Conservation (phyloP, 2,888 invertebrate genomes). For the Anorthoa munda region DNA sequence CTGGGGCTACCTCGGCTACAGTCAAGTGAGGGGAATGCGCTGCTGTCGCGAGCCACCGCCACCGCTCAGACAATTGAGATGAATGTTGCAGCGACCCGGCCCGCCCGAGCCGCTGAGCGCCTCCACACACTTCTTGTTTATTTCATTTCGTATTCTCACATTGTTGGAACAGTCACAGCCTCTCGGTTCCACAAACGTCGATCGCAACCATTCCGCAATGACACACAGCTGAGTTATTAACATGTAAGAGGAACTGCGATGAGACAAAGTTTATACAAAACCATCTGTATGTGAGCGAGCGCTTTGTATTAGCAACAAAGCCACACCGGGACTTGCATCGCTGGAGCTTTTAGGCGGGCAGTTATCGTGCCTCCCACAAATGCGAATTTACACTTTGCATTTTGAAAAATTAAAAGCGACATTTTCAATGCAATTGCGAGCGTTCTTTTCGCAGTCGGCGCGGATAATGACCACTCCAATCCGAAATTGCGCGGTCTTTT, state of each 20-base stretch:
- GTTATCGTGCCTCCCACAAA: slow-evolving; percentile 86
- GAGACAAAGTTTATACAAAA: slow-evolving; percentile 84
- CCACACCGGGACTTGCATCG: slow-evolving; percentile 79
- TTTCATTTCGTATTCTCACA: slow-evolving; percentile 39
- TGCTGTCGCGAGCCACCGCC: slow-evolving; percentile 43
- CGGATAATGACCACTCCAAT: slow-evolving; percentile 89
- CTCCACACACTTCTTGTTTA: slow-evolving; percentile 11
- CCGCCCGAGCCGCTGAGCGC: not conserved
- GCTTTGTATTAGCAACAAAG: slow-evolving; percentile 88
- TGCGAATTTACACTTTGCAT: slow-evolving; percentile 88
- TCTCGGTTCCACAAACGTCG: slow-evolving; percentile 36
- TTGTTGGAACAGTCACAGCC: slow-evolving; percentile 8
- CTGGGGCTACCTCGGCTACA: slow-evolving; percentile 67
- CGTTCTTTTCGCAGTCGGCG: slow-evolving; percentile 86
- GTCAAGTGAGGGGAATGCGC: slow-evolving; percentile 68
- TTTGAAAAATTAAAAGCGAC: slow-evolving; percentile 90
- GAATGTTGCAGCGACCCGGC: slow-evolving; percentile 67
- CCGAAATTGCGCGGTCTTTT: slow-evolving; percentile 83
- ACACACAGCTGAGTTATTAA: slow-evolving; percentile 66
- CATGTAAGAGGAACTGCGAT: slow-evolving; percentile 71
- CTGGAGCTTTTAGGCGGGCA: slow-evolving; percentile 87
- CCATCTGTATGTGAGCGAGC: slow-evolving; percentile 81
- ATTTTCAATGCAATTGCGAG: slow-evolving; percentile 88
- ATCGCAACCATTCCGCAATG: slow-evolving; percentile 53
- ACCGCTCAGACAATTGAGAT: slow-evolving; percentile 71